These are phyloP conservation scores for Solea solea DNA, from an alignment of 2,113 vertebrate genomes.

Conservation along the genomic window DNA sequence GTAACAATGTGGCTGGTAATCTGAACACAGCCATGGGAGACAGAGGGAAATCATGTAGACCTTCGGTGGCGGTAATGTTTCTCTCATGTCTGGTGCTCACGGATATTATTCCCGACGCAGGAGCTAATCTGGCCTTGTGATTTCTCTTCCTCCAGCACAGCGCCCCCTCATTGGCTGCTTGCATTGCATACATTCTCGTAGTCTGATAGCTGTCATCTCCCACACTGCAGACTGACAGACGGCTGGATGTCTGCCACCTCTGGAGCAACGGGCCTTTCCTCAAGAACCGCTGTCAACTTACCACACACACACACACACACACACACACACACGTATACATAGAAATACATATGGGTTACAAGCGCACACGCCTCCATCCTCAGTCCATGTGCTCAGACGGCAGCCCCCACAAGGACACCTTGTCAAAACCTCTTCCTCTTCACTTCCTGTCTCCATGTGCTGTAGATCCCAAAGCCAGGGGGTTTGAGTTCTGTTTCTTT, in stretches of 20 bases:
- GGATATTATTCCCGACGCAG: constrained; percentile 56
- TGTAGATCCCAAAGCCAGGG: constrained; percentile 67
- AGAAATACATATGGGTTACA: constrained; percentile 69
- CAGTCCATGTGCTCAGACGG: constrained; percentile 71
- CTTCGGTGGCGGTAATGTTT: constrained; percentile 42
- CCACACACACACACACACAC: constrained; percentile 56
- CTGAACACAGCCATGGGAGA: constrained; percentile 12
- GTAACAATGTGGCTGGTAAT: no score
- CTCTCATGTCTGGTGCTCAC: constrained; percentile 55
- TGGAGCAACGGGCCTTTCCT: constrained; percentile 66
- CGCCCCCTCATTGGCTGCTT: constrained; percentile 63
- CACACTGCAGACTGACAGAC: constrained; percentile 79
- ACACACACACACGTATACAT: constrained; percentile 61
- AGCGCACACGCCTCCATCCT: constrained; percentile 63
- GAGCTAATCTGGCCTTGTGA: constrained; percentile 74
- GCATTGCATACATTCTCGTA: constrained; percentile 65
- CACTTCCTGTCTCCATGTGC: constrained; percentile 76
- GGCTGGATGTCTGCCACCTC: constrained; percentile 77
- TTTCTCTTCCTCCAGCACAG: constrained; percentile 70
- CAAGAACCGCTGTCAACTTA: constrained; percentile 76
- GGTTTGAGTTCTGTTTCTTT: constrained; percentile 72
- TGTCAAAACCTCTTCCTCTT: constrained; percentile 83
- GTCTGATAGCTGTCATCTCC: constrained; percentile 81
- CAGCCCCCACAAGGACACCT: constrained; percentile 79
- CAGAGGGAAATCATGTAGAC: constrained; percentile 50